Evolutionary conservation across 2,113 vertebrate genomes (phyloP).

Genomic region (Mobula hypostoma): DNA sequence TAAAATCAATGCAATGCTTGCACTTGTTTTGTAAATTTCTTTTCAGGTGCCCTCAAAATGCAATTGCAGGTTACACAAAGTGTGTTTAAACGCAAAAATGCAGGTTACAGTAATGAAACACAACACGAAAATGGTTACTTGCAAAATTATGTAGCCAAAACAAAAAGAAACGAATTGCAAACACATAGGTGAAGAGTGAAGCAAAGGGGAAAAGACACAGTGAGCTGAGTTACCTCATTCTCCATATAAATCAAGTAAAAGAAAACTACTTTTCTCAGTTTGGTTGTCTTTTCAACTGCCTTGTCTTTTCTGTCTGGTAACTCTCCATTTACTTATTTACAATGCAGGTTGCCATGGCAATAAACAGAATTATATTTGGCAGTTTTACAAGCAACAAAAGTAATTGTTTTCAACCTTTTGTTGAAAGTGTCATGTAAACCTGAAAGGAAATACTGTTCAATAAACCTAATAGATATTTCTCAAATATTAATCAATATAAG

Average conservation of each 20-base stretch:
- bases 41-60: background rate
- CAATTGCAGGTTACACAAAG: background rate
- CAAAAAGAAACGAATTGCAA: background rate
- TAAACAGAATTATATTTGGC: background rate
- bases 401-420: background rate
- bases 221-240: background rate
- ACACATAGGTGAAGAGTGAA: background rate
- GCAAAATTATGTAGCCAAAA: background rate
- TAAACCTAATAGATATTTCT: background rate
- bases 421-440: background rate
- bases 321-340: background rate
- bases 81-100: background rate
- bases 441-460: background rate
- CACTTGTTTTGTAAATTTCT: background rate
- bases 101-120: background rate
- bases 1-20: background rate
- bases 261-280: background rate
- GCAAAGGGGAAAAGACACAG: no score
- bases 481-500: background rate
- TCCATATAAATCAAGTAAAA: background rate
- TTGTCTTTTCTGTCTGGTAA: background rate
- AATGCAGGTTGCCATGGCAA: background rate
- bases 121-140: background rate
- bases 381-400: constrained; percentile 11
- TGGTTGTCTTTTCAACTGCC: background rate